phyloP scores from a whole-genome alignment of 92 coral and sea anemone genomes.

The Scolanthus callimorphus region DNA sequence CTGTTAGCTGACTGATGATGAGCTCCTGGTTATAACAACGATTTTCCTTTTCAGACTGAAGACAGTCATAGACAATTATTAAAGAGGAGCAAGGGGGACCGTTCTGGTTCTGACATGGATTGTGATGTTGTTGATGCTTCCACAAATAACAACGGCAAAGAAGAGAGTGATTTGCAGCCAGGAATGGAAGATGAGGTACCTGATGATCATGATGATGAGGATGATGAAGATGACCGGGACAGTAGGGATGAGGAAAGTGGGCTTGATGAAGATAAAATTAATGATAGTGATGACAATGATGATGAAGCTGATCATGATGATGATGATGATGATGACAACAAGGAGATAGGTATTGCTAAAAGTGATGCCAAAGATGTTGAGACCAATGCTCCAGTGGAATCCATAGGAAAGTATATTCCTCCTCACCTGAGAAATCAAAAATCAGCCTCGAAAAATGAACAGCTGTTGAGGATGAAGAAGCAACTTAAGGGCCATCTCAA shows the following conservation, averaged over 20 bases:
- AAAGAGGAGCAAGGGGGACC: conserved; percentile 7
- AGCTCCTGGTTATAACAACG: too few relatives aligned
- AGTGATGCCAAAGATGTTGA: conserved; percentile 16
- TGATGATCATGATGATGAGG: conserved; percentile 20
- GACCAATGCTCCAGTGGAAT: not conserved
- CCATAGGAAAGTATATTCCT: conserved; percentile 59
- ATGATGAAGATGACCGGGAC: conserved; percentile 1
- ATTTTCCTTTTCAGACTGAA: too few relatives aligned
- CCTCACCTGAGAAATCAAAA: conserved; percentile 72
- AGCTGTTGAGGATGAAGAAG: conserved; percentile 47
- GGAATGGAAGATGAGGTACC: not conserved
- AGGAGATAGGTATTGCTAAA: conserved; percentile 4
- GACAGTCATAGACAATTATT: too few relatives aligned
- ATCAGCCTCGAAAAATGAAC: conserved; percentile 39
- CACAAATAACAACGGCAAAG: too few relatives aligned
- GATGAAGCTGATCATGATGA: conserved; percentile 11
- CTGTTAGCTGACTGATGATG: too few relatives aligned
- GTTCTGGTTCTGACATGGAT: too few relatives aligned
- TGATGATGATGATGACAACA: conserved; percentile 1
- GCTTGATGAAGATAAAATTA: conserved; percentile 1
- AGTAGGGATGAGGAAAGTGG: conserved; percentile 2
- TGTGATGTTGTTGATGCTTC: conserved; percentile 1
- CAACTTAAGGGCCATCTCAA: conserved; percentile 89
- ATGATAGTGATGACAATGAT: not conserved
- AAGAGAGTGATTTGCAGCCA: too few relatives aligned